Evolutionary conservation across 2,888 invertebrate species (phyloP).

Genomic region (Eulithis prunata): DNA sequence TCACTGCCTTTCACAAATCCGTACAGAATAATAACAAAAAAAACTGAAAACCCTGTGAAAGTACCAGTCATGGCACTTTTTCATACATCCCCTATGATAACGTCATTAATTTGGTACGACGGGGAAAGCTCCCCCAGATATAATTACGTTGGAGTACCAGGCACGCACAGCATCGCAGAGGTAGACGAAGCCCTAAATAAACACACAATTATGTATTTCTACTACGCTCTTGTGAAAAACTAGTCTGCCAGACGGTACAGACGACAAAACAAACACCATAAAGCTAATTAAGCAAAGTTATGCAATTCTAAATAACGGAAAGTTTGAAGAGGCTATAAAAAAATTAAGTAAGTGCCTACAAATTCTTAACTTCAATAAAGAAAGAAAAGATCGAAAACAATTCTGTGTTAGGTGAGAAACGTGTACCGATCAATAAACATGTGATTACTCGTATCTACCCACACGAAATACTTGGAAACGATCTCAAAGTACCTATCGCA

Average conservation of each 20-base stretch:
- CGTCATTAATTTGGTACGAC: conserved; percentile 24
- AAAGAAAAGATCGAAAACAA: neutral
- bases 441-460: conserved; percentile 12
- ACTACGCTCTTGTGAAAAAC: conserved; percentile 65
- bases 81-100: conserved; percentile 26
- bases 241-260: conserved; percentile 54
- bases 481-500: neutral
- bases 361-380: neutral
- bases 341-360: neutral
- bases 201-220: conserved; percentile 66
- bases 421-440: conserved; percentile 6
- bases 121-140: conserved; percentile 49
- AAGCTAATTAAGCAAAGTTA: neutral
- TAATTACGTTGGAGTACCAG: conserved; percentile 67
- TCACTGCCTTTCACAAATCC: neutral
- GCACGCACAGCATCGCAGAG: conserved; percentile 55
- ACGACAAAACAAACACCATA: conserved; percentile 43
- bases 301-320: neutral
- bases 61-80: conserved; percentile 4
- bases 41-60: neutral
- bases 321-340: neutral
- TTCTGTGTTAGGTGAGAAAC: neutral
- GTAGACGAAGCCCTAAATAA: conserved; percentile 71
- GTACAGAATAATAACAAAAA: neutral
- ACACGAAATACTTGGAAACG: conserved; percentile 5